These are phyloP conservation scores for Globia sparganii DNA, from an alignment of 2,888 invertebrate genomes.

Conservation along the genomic window DNA sequence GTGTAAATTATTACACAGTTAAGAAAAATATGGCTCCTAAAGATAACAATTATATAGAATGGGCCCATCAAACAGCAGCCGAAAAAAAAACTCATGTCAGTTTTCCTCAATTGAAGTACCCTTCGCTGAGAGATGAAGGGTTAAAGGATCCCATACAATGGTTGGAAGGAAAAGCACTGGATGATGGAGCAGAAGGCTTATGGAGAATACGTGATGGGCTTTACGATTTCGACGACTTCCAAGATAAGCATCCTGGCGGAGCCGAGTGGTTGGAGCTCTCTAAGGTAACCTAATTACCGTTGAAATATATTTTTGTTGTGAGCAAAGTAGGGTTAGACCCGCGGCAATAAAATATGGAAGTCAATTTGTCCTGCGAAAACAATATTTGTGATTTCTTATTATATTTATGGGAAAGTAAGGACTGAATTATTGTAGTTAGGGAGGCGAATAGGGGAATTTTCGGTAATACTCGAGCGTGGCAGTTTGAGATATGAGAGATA, in stretches of 20 bases:
- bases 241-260: slow-evolving; percentile 96
- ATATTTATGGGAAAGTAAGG: slow-evolving; percentile 1
- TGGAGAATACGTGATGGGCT: slow-evolving; percentile 94
- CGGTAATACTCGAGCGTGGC: no score
- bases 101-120: slow-evolving; percentile 89
- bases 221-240: slow-evolving; percentile 96
- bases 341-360: slow-evolving; percentile 38
- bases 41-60: slow-evolving; percentile 75
- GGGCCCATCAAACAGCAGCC: slow-evolving; percentile 74
- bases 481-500: no score
- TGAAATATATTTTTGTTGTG: slow-evolving; percentile 46
- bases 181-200: slow-evolving; percentile 94
- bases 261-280: slow-evolving; percentile 93
- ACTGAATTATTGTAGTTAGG: slow-evolving; percentile 12
- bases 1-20: background rate
- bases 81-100: slow-evolving; percentile 87
- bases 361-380: slow-evolving; percentile 24
- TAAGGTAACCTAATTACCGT: slow-evolving; percentile 86
- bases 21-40: slow-evolving; percentile 73
- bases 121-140: slow-evolving; percentile 85
- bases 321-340: slow-evolving; percentile 33
- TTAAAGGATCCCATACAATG: slow-evolving; percentile 89
- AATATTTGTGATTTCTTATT: slow-evolving; percentile 43
- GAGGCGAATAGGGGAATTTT: no score
- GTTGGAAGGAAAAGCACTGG: slow-evolving; percentile 91